Base-by-base conservation (phyloP, 1,140 invertebrate genomes). In the Cotesia chilonis region DNA sequence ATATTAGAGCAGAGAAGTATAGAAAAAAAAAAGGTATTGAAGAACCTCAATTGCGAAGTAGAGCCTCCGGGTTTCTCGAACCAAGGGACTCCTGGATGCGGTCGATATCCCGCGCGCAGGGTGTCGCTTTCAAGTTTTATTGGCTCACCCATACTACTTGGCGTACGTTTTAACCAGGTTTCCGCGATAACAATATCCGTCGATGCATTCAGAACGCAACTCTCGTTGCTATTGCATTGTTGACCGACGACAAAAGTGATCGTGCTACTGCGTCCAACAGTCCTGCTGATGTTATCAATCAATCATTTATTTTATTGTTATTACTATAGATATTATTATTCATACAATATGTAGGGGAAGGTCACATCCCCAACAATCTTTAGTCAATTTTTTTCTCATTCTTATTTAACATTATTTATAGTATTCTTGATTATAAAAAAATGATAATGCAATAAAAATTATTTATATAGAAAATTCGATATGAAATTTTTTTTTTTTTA, bases 191-290 rank as follows among this genome's bases (percentile, higher is more conserved):
- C 83, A 4, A 85, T 81, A 2, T 90, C 89, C 54, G 89, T 90
- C 17, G 90, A 87, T n/a, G 89, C 83, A 77, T 92, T 92, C 54
- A 91, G 82, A 20, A 89, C 88, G 70, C 79, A 69, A 91, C 88
- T 63, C 90, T 83, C 61, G 90, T 87, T 36, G 88, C 88, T 3
- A 90, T 82, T 60, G 90, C 87, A 70, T 86, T 84, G 72, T 85
- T 79, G 76, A 91, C 89, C 36, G 89, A 90, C 9, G 88, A 74
- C 10, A 89, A 83, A 68, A 92, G 82, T 14, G 89, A 89, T 76
- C 89, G 89, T 35, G 89, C 86, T 54, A 92, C 80, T 4, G 88
- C 89, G 78, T 91, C 90, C 73, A 90, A 84, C 37, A 91, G 79
- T 69, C 85, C 89, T 90, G 82, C 38, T 80, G 80, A 71, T 37